Base-by-base conservation (phyloP, 2,888 invertebrate genomes). In the Epinotia demarniana region DNA sequence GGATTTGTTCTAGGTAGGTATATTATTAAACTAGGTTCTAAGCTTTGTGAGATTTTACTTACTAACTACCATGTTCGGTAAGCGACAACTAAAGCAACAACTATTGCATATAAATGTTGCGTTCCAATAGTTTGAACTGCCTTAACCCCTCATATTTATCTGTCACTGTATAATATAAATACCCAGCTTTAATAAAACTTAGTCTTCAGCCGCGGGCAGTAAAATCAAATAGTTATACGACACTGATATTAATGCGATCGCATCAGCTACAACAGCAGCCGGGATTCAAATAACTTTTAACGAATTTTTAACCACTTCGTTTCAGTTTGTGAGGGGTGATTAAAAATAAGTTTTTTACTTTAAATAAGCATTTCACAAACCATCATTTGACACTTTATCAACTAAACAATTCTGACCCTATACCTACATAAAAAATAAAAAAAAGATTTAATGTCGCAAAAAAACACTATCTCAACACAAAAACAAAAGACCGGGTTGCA, bases 221-320 rank as follows among this genome's bases (percentile, higher is more conserved):
- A 85, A 85, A 86, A 84, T 82, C 77, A 81, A 81, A 81, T 79
- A 79, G 78, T 78, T 75, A 80, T 80, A 76, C 73, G 78, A 78
- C 77, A 72, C 79, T 79, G 79, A 81, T 82, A 83, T 83, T 81
- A 79, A 75, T 74, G 79, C 77, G 80, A 81, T 82, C 80, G 76
- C 80, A 78, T 77, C 77, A 64, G 74, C 16, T 4, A 39, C 39
- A 8, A n/a, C 53, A n/a, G 16, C 4, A 13, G 49, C 5, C n/a
- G 53, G 49, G 23, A 6, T 57, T n/a, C n/a, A n/a, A n/a, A n/a
- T n/a, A n/a, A n/a, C 6, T 23, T 4, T 27, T 58, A 58, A 16
- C 1, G n/a, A n/a, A 6, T 6, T n/a, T 12, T 12, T 13, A 39
- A 39, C 39, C 39, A 9, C 39, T 9, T 9, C 8, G 9, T 39